phyloP scores from a whole-genome alignment of 2,888 invertebrate species.

The Hetaerina titia region DNA sequence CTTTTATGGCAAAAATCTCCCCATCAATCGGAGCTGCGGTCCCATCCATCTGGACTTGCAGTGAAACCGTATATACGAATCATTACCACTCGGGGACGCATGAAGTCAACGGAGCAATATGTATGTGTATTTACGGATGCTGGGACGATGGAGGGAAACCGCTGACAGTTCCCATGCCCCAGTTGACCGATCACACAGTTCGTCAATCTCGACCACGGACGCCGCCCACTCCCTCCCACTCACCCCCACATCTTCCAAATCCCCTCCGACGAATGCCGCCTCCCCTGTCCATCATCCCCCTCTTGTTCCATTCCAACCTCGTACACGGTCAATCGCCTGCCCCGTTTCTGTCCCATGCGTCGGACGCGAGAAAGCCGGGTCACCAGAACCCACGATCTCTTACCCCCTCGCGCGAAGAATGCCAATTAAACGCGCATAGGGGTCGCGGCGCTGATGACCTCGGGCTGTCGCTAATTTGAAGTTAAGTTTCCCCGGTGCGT shows the following conservation, averaged over 20 bases:
- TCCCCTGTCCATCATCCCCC: background rate
- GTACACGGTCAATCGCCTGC: background rate
- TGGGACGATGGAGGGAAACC: conserved; percentile 24
- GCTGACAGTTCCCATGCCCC: conserved; percentile 38
- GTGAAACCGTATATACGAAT: background rate
- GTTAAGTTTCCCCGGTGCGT: background rate
- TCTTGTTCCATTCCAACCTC: background rate
- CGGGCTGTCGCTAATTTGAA: background rate
- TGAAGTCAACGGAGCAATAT: background rate
- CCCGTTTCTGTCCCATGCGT: background rate
- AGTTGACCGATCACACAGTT: conserved; percentile 19
- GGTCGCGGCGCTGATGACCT: background rate
- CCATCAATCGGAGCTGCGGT: background rate
- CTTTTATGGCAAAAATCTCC: background rate
- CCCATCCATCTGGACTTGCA: background rate
- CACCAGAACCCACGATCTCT: background rate
- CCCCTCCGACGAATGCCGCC: background rate
- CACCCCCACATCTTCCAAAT: background rate
- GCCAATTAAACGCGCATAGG: conserved; percentile 39
- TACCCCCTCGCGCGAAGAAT: background rate
- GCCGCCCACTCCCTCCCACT: background rate
- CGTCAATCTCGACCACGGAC: conserved; percentile 7
- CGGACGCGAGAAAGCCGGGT: background rate
- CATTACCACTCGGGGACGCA: background rate
- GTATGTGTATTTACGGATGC: background rate